These are phyloP conservation scores for Zaprionus kolodkinae DNA, from an alignment of 1,140 invertebrate genomes.

Conservation along the genomic window DNA sequence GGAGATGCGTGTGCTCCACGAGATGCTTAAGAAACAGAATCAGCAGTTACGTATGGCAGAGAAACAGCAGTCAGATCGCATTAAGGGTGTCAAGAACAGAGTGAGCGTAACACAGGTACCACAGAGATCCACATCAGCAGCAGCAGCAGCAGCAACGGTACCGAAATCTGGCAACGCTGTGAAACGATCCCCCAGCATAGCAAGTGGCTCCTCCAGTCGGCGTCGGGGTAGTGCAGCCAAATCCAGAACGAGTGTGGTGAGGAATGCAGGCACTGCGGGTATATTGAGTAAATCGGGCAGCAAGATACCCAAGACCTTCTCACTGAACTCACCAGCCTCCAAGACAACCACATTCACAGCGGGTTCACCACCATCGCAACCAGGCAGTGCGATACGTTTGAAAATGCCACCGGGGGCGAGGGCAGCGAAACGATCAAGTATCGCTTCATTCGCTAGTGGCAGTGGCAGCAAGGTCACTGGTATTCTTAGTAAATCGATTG, in stretches of 20 bases:
- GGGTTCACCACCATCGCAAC: neutral
- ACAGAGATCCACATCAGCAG: too few species aligned
- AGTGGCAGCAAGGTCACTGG: neutral
- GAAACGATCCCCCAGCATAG: too few species aligned
- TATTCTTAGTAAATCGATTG: neutral
- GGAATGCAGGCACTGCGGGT: neutral
- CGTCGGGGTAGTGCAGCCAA: too few species aligned
- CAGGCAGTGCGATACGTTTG: neutral
- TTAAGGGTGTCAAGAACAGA: neutral
- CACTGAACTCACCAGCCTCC: neutral
- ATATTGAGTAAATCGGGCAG: neutral
- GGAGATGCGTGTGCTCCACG: conserved; percentile 36
- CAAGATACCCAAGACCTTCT: neutral
- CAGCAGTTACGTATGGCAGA: neutral
- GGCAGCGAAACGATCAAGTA: neutral
- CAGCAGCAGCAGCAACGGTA: neutral
- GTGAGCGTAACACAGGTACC: too few species aligned
- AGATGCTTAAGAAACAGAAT: conserved; percentile 37
- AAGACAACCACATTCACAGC: neutral
- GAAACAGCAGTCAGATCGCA: too few species aligned
- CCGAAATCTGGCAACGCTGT: too few species aligned
- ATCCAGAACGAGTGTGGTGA: too few species aligned
- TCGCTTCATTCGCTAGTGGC: neutral
- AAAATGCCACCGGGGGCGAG: neutral
- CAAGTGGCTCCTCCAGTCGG: too few species aligned